Base-by-base conservation (phyloP, 2,797 vertebrate genomes). In the Huso huso region DNA sequence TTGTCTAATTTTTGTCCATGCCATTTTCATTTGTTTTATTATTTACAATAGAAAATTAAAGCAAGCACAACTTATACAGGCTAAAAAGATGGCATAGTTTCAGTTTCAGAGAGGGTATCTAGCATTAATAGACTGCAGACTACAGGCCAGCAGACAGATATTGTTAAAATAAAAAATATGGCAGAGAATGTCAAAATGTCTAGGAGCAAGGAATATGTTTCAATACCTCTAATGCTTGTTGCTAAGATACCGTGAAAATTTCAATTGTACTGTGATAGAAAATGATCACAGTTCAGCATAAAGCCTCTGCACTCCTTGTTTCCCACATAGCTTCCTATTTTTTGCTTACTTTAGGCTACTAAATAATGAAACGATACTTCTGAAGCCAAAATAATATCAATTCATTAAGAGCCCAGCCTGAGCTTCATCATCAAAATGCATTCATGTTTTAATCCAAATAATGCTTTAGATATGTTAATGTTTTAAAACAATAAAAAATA, bases 311-410 rank as follows among this genome's bases (percentile, higher is more conserved):
- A 61, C 61, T 72, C 49, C 79, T 81, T 83, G 82, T 83, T 83
- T 81, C 78, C 79, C 49, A 52, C 18, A 9, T 71, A 67, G 65
- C 73, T 74, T 80, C 77, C 74, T 79, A 78, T 84, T 48, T 62
- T 62, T 37, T 62, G 61, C 48, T 62, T 62, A 62, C 13, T 48
- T 62, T 18, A 23, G 18, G 61, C 61, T 55, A 55, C n/a, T 55
- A 23, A 62, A 15, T 62, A 62, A 62, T 9, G 18, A 62, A 48
- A 9, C 4, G 23, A 37, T 18, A 48, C 18, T 37, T 62, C 11
- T 23, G 18, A 23, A 37, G 37, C 15, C 7, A 37, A 10, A 12
- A 62, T 23, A 62, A n/a, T 9, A 37, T 4, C 55, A 58, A 58
- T 58, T 58, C 6, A 58, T 58, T 58, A 58, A 58, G 55, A n/a